phyloP scores from a whole-genome alignment of 2,113 vertebrate species.

The Serinus canaria region DNA sequence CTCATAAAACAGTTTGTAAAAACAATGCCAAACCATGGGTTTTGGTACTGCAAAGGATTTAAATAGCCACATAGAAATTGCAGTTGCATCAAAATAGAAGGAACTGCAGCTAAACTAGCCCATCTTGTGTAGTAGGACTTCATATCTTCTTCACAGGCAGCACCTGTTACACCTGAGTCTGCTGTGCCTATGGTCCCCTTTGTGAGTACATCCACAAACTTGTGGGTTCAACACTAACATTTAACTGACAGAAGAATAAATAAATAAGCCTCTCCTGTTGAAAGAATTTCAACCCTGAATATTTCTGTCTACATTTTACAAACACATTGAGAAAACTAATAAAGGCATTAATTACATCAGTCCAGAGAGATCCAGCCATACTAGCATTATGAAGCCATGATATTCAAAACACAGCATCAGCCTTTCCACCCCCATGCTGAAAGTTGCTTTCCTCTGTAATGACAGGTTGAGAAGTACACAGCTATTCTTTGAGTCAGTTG shows the following conservation, averaged over 20 bases:
- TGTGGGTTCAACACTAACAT: background rate
- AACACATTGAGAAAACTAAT: background rate
- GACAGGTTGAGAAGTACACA: conserved; percentile 56
- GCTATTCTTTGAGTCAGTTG: conserved; percentile 68
- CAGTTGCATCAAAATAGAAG: background rate
- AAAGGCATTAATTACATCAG: conserved; percentile 13
- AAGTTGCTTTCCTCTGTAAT: conserved; percentile 59
- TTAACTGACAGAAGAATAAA: background rate
- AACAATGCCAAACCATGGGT: background rate
- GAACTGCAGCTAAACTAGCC: background rate
- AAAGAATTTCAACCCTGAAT: background rate
- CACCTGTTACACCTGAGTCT: background rate
- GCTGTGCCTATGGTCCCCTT: background rate
- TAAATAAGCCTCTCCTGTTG: background rate
- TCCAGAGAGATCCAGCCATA: background rate
- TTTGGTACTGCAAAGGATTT: background rate
- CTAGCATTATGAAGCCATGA: background rate
- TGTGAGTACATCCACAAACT: background rate
- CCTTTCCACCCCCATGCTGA: conserved; percentile 8
- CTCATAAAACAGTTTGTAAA: background rate
- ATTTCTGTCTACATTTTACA: background rate
- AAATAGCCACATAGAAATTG: background rate
- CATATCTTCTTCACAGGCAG: background rate
- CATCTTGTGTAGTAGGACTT: background rate
- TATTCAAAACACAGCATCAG: background rate